Evolutionary conservation across 1,140 invertebrate species (phyloP).

Genomic region (Heliconius nattereri): DNA sequence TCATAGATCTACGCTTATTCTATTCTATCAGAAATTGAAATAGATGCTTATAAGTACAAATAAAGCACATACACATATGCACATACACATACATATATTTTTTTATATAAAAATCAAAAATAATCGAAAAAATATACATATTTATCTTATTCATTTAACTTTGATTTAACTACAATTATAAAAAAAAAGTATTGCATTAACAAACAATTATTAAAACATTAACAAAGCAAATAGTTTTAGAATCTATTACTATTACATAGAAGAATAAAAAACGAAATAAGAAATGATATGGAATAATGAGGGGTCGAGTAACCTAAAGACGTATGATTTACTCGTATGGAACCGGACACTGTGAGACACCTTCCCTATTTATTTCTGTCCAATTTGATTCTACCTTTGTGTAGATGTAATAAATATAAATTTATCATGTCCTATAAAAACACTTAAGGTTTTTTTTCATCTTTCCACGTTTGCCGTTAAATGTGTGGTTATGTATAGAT

Average conservation of each 20-base stretch:
- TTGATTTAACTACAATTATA: too few species aligned
- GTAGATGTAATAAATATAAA: not conserved
- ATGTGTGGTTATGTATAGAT: too few species aligned
- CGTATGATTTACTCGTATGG: not conserved
- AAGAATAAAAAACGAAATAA: conserved; percentile 18
- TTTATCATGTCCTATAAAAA: too few species aligned
- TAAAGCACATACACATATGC: too few species aligned
- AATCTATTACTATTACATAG: not conserved
- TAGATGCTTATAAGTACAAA: not conserved
- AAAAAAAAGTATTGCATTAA: not conserved
- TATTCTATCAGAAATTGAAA: not conserved
- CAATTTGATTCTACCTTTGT: not conserved
- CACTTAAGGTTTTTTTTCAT: too few species aligned
- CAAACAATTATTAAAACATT: too few species aligned
- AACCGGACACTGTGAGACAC: not conserved
- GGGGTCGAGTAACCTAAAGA: not conserved
- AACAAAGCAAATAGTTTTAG: not conserved
- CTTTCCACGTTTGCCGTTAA: too few species aligned
- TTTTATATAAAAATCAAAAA: too few species aligned
- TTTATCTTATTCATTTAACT: too few species aligned
- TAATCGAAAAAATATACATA: too few species aligned
- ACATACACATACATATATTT: too few species aligned
- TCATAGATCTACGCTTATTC: not conserved
- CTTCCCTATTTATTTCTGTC: not conserved
- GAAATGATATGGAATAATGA: not conserved